Percentiles rank a stretch among this genome's conserved stretches.
phyloP scores from a whole-genome alignment of 2,113 vertebrate species.

The Poeciliopsis occidentalis region DNA sequence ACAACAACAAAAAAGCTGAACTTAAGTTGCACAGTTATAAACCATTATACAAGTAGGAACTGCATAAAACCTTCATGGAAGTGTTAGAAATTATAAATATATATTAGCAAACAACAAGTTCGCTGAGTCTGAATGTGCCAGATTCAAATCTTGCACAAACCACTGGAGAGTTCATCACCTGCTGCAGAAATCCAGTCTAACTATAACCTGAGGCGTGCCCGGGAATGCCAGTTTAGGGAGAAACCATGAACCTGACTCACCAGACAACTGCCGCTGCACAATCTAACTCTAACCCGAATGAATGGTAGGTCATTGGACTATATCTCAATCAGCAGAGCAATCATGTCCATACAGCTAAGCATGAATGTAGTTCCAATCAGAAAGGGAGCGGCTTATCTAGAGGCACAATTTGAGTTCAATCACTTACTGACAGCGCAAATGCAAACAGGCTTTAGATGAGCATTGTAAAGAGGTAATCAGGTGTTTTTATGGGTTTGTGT shows the following conservation, averaged over 20 bases:
- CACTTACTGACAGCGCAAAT: neutral
- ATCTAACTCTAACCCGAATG: slow-evolving; percentile 20
- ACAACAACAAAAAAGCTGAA: neutral
- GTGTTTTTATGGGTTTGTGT: too few species aligned
- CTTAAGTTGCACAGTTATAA: too few species aligned
- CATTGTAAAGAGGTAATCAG: too few species aligned
- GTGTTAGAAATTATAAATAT: too few species aligned
- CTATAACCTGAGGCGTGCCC: slow-evolving; percentile 43
- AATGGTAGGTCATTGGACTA: slow-evolving; percentile 7
- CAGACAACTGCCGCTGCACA: neutral
- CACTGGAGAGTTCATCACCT: slow-evolving; percentile 7
- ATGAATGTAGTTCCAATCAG: too few species aligned
- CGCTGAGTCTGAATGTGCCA: too few species aligned
- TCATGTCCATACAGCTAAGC: neutral
- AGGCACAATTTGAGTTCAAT: neutral
- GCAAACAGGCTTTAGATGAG: too few species aligned
- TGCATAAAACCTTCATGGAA: too few species aligned
- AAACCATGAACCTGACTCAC: slow-evolving; percentile 48
- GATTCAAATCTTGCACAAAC: neutral
- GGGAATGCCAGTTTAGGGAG: slow-evolving; percentile 34
- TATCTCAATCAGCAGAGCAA: slow-evolving; percentile 3
- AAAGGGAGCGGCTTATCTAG: too few species aligned
- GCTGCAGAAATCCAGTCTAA: slow-evolving; percentile 32
- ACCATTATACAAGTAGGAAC: too few species aligned
- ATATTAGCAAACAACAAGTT: too few species aligned